phyloP scores from a whole-genome alignment of 2,888 invertebrate genomes.

The Ophion ventricosus region DNA sequence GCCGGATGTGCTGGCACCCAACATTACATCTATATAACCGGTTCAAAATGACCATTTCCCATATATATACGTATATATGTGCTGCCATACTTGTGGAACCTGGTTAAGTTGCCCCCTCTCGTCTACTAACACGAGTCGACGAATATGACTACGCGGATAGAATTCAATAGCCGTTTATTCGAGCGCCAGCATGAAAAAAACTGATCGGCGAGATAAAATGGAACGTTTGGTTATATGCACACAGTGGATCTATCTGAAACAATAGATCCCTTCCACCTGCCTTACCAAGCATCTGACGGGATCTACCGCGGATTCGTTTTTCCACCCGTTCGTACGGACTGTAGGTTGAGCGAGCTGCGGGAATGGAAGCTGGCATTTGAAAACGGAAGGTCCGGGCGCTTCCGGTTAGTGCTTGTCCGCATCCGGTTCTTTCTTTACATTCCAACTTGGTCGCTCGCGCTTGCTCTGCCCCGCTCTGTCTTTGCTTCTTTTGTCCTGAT shows the following conservation, averaged over 20 bases:
- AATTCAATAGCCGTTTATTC: neutral
- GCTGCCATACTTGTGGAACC: neutral
- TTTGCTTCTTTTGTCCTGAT: neutral
- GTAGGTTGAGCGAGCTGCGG: conserved; percentile 44
- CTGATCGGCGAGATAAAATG: conserved; percentile 54
- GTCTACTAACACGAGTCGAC: neutral
- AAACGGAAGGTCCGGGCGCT: conserved; percentile 58
- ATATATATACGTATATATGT: neutral
- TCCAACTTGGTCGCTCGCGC: conserved; percentile 20
- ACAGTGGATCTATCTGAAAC: conserved; percentile 42
- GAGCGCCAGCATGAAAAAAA: conserved; percentile 35
- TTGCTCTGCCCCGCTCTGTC: conserved; percentile 20
- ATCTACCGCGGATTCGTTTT: conserved; percentile 19
- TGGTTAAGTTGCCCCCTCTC: conserved; percentile 7
- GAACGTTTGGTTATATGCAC: conserved; percentile 37
- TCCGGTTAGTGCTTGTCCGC: conserved; percentile 57
- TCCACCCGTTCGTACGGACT: conserved; percentile 12
- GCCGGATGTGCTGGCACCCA: too few species aligned
- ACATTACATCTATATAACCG: too few species aligned
- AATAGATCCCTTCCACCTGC: conserved; percentile 56
- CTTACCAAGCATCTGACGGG: conserved; percentile 14
- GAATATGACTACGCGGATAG: neutral
- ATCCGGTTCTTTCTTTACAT: conserved; percentile 38
- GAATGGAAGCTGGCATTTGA: conserved; percentile 61
- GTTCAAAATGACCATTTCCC: too few species aligned